Evolutionary conservation across 2,797 vertebrate species (phyloP).

Genomic region (Phylloscopus collybita): DNA sequence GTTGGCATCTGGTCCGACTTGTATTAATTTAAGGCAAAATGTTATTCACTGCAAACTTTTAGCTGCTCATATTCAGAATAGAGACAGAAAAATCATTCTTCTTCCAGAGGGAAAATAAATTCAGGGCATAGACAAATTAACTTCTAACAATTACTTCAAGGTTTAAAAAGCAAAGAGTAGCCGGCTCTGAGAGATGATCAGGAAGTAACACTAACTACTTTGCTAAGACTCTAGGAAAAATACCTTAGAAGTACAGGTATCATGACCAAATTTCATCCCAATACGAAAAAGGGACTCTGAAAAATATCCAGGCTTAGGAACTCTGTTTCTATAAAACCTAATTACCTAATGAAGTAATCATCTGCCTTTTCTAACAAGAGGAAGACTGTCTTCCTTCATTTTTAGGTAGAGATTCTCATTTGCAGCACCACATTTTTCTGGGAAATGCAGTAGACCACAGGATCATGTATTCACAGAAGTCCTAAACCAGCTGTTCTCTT

Average conservation of each 20-base stretch:
- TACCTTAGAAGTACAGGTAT: background rate
- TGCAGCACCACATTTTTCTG: background rate
- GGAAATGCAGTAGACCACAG: fast-evolving
- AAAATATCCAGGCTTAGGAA: background rate
- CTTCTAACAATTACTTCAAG: background rate
- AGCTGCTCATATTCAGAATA: slow-evolving; percentile 72
- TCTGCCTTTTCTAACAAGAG: background rate
- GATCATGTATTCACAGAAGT: background rate
- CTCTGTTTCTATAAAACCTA: background rate
- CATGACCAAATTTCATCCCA: background rate
- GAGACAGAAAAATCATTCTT: background rate
- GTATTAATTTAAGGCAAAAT: slow-evolving; percentile 63
- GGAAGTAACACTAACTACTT: background rate
- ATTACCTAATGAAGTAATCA: background rate
- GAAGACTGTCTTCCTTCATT: background rate
- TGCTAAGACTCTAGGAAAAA: background rate
- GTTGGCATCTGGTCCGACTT: slow-evolving; percentile 72
- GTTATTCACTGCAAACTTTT: slow-evolving; percentile 79
- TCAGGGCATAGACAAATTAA: background rate
- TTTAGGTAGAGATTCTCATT: background rate
- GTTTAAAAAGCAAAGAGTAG: background rate
- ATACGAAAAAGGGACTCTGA: background rate
- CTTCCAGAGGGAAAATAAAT: background rate
- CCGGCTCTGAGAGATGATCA: background rate
- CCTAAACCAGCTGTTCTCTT: background rate